Percentiles rank a stretch among this genome's conserved stretches.
These are phyloP conservation scores for Mongoloraphidia duomilia DNA, from an alignment of 2,888 invertebrate genomes.

Conservation along the genomic window DNA sequence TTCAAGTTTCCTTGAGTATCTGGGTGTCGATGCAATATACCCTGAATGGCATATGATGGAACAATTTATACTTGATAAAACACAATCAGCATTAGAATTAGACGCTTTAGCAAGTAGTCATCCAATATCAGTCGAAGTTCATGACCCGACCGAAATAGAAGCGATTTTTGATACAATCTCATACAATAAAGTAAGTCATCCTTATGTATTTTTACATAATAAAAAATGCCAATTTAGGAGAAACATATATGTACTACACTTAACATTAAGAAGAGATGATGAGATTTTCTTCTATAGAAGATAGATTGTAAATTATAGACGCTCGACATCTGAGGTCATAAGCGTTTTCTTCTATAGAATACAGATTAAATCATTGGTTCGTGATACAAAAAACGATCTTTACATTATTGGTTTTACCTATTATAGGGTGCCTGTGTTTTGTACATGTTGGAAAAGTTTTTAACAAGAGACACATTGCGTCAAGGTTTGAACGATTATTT, in stretches of 20 bases:
- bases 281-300: neutral
- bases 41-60: constrained; percentile 57
- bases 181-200: constrained; percentile 45
- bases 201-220: too few species aligned
- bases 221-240: too few species aligned
- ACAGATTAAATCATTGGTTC: too few species aligned
- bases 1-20: constrained; percentile 69
- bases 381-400: too few species aligned
- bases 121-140: constrained; percentile 51
- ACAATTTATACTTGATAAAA: constrained; percentile 52
- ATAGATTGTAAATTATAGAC: too few species aligned
- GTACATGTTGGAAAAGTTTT: constrained; percentile 54
- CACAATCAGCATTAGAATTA: constrained; percentile 48
- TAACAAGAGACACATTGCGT: constrained; percentile 46
- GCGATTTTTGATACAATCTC: constrained; percentile 63
- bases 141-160: constrained; percentile 55
- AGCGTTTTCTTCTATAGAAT: too few species aligned
- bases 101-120: constrained; percentile 58
- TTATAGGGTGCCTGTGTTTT: constrained; percentile 54
- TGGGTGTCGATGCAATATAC: constrained; percentile 46
- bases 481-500: constrained; percentile 53
- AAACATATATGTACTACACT: too few species aligned
- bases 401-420: too few species aligned
- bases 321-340: too few species aligned
- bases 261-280: too few species aligned